Evolutionary conservation across 2,113 vertebrate species (phyloP).

Genomic region (Diglossa brunneiventris): DNA sequence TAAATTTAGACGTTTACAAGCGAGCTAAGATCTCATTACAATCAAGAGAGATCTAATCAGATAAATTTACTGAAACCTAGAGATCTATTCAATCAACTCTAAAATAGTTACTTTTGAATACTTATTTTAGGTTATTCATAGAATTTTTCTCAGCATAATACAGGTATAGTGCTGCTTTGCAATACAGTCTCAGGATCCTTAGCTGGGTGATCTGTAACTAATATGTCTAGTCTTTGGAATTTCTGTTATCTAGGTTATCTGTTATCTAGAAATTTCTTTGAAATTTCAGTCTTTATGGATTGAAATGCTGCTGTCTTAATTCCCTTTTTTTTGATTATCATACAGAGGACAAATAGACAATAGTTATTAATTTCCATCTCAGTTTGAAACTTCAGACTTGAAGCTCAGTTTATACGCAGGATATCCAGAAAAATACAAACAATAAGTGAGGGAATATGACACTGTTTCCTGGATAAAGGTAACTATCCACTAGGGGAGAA

Average conservation of each 20-base stretch:
- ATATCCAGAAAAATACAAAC: neutral
- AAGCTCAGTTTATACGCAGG: neutral
- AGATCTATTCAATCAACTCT: neutral
- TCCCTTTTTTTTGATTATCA: neutral
- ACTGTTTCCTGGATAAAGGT: neutral
- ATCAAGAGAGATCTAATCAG: neutral
- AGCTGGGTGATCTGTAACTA: neutral
- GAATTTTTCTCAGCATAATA: neutral
- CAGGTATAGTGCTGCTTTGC: accelerated
- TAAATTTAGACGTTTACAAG: slow-evolving; percentile 11
- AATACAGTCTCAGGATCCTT: neutral
- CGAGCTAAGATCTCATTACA: neutral
- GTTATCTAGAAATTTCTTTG: neutral
- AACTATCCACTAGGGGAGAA: neutral
- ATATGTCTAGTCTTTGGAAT: neutral
- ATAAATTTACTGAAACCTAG: neutral
- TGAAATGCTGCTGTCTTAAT: neutral
- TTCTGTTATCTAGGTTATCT: neutral
- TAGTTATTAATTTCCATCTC: neutral
- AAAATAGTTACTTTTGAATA: neutral
- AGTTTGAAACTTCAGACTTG: neutral
- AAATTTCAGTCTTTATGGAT: neutral
- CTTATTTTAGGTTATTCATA: neutral
- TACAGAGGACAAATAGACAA: neutral
- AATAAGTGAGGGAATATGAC: neutral